phyloP scores from a whole-genome alignment of 1,140 invertebrate genomes.

The Parapsyche elsis region DNA sequence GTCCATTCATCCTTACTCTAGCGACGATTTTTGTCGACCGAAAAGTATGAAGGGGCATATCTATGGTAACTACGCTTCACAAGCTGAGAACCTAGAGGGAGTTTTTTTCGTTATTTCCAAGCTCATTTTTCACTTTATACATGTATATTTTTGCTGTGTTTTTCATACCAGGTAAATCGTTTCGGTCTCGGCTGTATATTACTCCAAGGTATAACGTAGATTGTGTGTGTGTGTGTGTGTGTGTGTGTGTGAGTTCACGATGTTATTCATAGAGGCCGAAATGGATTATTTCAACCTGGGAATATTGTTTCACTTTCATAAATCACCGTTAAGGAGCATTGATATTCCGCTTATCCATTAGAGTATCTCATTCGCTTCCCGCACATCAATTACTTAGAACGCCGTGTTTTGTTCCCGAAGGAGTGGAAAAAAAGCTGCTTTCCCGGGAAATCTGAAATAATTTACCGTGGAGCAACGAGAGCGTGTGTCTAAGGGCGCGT shows the following conservation, averaged over 20 bases:
- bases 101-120: no score
- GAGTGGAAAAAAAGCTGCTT: background rate
- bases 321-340: constrained; percentile 30
- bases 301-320: constrained; percentile 32
- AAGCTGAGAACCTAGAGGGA: no score
- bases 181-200: constrained; percentile 9
- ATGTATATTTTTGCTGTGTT: background rate
- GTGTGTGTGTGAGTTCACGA: background rate
- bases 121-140: no score
- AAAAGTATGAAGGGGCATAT: no score
- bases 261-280: constrained; percentile 31
- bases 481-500: background rate
- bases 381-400: constrained; percentile 32
- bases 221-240: background rate
- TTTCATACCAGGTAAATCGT: background rate
- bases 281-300: constrained; percentile 32
- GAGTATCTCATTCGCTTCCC: constrained; percentile 22
- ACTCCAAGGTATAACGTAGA: background rate
- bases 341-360: constrained; percentile 33
- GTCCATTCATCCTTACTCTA: no score
- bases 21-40: no score
- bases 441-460: constrained; percentile 1
- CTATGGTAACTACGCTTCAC: no score
- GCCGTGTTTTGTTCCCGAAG: constrained; percentile 22
- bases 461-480: constrained; percentile 5